phyloP scores from a whole-genome alignment of 30 jellyfish, hydroid and myxozoan species.

The Aurelia aurita region DNA sequence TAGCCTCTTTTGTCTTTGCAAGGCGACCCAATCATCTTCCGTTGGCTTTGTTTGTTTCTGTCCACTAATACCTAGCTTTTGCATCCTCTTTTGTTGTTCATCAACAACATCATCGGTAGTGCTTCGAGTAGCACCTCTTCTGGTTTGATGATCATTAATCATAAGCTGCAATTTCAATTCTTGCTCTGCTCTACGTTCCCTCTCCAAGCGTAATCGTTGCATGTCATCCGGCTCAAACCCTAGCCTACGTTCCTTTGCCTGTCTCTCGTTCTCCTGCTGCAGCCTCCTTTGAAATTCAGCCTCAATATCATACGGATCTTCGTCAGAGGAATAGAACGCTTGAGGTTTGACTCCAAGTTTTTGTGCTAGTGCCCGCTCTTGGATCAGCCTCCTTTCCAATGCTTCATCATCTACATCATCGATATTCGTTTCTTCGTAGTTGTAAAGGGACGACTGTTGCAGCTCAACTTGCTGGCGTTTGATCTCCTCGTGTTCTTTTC shows the following conservation, averaged over 20 bases:
- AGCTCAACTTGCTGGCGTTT: conserved; percentile 37
- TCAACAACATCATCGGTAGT: conserved; percentile 20
- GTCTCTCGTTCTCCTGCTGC: conserved; percentile 64
- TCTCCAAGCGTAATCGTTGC: conserved; percentile 23
- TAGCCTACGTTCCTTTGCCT: conserved; percentile 22
- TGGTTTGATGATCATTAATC: conserved; percentile 59
- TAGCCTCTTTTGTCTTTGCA: conserved; percentile 73
- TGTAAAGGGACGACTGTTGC: conserved; percentile 7
- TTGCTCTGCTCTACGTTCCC: conserved; percentile 61
- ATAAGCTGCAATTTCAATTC: conserved; percentile 67
- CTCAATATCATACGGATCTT: conserved; percentile 71
- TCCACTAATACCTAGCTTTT: conserved; percentile 7
- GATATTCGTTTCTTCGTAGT: conserved; percentile 37
- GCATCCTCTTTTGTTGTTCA: conserved; percentile 41
- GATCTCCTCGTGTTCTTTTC: conserved; percentile 28
- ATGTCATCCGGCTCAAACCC: conserved; percentile 45
- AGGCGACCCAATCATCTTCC: conserved; percentile 74
- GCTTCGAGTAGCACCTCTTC: conserved; percentile 10
- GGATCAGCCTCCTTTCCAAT: conserved; percentile 29
- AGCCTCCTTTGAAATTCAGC: conserved; percentile 79
- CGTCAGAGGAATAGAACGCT: conserved; percentile 47
- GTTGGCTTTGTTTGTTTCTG: conserved; percentile 36
- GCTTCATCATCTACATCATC: conserved; percentile 27
- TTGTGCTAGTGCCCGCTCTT: conserved; percentile 44
- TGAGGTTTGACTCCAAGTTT: neutral